Evolutionary conservation across 2,888 invertebrate genomes (phyloP).

Genomic region (Cantharis flavilabris): DNA sequence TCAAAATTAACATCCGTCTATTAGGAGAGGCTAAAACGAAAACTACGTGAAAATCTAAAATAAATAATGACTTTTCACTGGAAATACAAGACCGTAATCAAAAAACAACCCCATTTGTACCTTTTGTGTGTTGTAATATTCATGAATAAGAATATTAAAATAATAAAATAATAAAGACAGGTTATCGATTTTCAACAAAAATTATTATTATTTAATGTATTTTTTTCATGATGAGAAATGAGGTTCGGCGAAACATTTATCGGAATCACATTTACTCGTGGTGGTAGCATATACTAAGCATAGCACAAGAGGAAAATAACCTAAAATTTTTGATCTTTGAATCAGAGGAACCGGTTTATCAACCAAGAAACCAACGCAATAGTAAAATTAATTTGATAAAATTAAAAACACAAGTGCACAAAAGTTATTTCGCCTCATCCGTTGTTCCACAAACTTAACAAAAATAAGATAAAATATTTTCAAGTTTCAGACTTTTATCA

Average conservation of each 20-base stretch:
- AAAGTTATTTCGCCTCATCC: background rate
- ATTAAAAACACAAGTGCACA: background rate
- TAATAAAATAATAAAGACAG: background rate
- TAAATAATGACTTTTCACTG: background rate
- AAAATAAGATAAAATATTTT: background rate
- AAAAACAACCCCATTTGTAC: background rate
- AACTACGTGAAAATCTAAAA: background rate
- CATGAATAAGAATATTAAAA: background rate
- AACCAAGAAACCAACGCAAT: background rate
- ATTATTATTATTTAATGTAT: background rate
- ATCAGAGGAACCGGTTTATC: background rate
- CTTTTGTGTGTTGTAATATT: background rate
- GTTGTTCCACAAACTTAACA: background rate
- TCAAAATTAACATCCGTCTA: background rate
- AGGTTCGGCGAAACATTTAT: background rate
- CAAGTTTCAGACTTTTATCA: background rate
- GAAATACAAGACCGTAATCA: background rate
- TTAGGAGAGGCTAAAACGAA: background rate
- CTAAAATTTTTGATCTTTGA: background rate
- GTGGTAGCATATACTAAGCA: background rate
- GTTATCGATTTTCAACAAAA: background rate
- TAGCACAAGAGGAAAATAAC: background rate
- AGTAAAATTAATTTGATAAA: background rate
- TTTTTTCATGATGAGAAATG: background rate
- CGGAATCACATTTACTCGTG: background rate